Percentiles rank a stretch among this genome's conserved stretches.
phyloP scores from a whole-genome alignment of 2,113 vertebrate species.

The Hassar affinis region DNA sequence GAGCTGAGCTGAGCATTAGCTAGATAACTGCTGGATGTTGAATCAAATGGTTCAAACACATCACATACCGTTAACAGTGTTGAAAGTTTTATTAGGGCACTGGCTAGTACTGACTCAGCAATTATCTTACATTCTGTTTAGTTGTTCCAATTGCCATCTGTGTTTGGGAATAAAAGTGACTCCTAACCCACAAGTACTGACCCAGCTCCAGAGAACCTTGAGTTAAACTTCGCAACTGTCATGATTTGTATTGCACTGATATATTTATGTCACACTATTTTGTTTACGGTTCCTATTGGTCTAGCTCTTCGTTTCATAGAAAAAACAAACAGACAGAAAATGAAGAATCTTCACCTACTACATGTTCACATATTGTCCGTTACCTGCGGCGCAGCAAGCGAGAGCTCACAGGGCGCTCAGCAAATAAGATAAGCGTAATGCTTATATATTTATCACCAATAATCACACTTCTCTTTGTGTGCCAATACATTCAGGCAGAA shows the following conservation, averaged over 20 bases:
- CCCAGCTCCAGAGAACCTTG: not conserved
- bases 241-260: not conserved
- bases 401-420: conserved; percentile 53
- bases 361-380: conserved; percentile 46
- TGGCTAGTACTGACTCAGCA: not conserved
- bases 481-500: conserved; percentile 52
- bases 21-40: not conserved
- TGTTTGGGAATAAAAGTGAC: conserved; percentile 11
- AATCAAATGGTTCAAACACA: not conserved
- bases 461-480: conserved; percentile 63
- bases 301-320: conserved; percentile 1
- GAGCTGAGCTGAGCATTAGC: not conserved
- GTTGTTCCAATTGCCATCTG: not conserved
- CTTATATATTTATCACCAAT: conserved; percentile 66
- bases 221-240: not conserved
- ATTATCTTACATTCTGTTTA: not conserved
- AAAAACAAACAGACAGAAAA: conserved; percentile 39
- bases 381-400: conserved; percentile 41
- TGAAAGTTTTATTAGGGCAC: not conserved
- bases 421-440: conserved; percentile 60
- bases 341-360: conserved; percentile 49
- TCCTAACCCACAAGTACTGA: not conserved
- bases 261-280: conserved; percentile 15
- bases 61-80: not conserved
- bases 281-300: conserved; percentile 1